Evolutionary conservation across 92 coral and sea anemone genomes (phyloP).

Genomic region (Virgularia gustaviana): DNA sequence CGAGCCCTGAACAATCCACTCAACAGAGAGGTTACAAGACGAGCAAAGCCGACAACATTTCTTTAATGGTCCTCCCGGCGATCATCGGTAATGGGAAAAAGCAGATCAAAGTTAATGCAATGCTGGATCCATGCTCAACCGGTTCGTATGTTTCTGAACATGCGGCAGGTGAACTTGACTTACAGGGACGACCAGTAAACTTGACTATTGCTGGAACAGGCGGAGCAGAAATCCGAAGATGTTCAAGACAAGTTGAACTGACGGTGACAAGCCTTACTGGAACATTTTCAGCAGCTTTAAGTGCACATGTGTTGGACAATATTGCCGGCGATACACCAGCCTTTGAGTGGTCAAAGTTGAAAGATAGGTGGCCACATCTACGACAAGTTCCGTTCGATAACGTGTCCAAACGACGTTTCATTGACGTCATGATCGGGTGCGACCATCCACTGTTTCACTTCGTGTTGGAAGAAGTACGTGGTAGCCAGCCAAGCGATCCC

Average conservation of each 20-base stretch:
- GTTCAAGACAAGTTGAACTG: slow-evolving; percentile 31
- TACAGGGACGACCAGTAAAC: slow-evolving; percentile 24
- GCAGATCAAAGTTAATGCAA: too few species aligned
- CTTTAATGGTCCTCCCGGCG: too few species aligned
- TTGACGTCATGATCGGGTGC: slow-evolving; percentile 47
- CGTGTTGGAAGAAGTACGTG: slow-evolving; percentile 36
- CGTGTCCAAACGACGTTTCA: slow-evolving; percentile 36
- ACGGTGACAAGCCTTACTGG: slow-evolving; percentile 24
- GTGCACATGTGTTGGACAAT: slow-evolving; percentile 49
- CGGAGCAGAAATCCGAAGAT: slow-evolving; percentile 20
- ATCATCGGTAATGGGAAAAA: too few species aligned
- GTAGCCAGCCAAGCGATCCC: slow-evolving; percentile 40
- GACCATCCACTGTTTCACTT: slow-evolving; percentile 58
- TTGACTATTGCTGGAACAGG: slow-evolving; percentile 41
- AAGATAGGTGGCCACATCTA: slow-evolving; percentile 56
- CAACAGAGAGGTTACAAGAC: too few species aligned
- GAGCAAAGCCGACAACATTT: too few species aligned
- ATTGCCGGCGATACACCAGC: slow-evolving; percentile 53
- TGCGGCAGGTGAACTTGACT: slow-evolving; percentile 33
- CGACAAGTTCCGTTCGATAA: slow-evolving; percentile 36
- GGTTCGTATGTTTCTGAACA: slow-evolving; percentile 43
- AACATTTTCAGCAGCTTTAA: slow-evolving; percentile 13
- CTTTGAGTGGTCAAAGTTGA: slow-evolving; percentile 41
- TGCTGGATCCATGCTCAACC: too few species aligned
- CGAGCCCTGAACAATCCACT: too few species aligned